Conservation (phyloP, 1,140 invertebrate species). For the Bombus soroeensis region DNA sequence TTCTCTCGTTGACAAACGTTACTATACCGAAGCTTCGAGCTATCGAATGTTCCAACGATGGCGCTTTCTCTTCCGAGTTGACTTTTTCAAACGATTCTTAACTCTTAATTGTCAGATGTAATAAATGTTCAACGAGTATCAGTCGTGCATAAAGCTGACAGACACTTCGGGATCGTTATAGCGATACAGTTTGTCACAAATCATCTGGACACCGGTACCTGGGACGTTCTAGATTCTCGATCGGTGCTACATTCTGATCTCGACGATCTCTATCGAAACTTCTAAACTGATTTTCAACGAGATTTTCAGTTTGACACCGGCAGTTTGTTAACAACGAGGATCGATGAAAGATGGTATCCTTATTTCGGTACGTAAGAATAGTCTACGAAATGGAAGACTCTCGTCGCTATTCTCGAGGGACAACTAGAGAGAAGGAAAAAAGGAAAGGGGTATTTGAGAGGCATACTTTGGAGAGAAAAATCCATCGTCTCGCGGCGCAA, state of each 20-base stretch:
- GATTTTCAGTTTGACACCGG: background rate
- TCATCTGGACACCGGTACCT: background rate
- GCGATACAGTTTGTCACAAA: background rate
- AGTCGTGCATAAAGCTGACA: background rate
- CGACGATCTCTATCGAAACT: background rate
- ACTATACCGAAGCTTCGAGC: background rate
- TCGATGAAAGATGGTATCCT: background rate
- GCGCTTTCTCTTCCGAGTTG: background rate
- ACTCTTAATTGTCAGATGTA: constrained; percentile 11
- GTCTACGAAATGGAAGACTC: background rate
- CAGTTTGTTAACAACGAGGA: background rate
- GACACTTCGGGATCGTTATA: background rate
- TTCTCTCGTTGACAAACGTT: background rate
- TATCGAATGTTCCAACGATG: background rate
- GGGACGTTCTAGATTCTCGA: background rate
- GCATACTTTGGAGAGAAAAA: constrained; percentile 49
- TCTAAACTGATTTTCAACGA: background rate
- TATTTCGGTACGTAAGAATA: background rate
- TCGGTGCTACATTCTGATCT: background rate
- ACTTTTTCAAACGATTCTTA: constrained; percentile 16
- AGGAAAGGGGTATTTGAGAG: constrained; percentile 19
- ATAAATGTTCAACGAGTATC: background rate
- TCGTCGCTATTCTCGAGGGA: background rate
- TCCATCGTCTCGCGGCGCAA: constrained; percentile 58
- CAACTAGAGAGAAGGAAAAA: background rate